Conservation (phyloP, 2,888 invertebrate genomes). For the Panopea generosa region DNA sequence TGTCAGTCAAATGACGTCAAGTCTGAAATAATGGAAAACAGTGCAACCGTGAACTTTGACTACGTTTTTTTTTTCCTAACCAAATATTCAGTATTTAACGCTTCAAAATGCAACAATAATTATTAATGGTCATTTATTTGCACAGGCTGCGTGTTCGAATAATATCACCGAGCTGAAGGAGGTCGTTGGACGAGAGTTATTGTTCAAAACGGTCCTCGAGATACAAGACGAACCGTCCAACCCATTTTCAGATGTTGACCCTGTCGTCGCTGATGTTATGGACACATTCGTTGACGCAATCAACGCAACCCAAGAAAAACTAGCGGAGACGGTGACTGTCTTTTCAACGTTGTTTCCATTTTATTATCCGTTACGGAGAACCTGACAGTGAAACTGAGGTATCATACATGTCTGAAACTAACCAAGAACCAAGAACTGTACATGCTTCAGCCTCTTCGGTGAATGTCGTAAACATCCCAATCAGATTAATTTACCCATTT, state of each 20-base stretch:
- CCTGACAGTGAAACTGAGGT: not conserved
- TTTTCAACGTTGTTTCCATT: no score
- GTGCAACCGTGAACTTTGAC: no score
- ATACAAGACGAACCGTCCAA: not conserved
- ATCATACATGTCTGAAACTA: constrained; percentile 5
- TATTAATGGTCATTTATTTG: constrained; percentile 3
- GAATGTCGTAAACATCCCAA: not conserved
- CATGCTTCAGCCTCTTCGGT: not conserved
- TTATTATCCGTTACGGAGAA: not conserved
- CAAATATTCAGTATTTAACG: no score
- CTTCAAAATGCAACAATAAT: no score
- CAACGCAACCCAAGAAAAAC: no score
- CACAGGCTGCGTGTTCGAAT: not conserved
- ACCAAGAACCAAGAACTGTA: not conserved
- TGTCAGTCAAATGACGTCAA: no score
- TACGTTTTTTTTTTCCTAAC: no score
- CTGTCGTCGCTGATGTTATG: not conserved
- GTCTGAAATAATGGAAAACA: no score
- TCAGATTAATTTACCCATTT: constrained; percentile 5
- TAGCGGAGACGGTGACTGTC: no score
- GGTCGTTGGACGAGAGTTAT: not conserved
- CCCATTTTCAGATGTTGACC: not conserved
- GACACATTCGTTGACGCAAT: no score
- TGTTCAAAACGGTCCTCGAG: not conserved
- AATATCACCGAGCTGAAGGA: not conserved